phyloP scores from a whole-genome alignment of 53 echinoderm and acorn worm genomes.

The Astropecten irregularis region DNA sequence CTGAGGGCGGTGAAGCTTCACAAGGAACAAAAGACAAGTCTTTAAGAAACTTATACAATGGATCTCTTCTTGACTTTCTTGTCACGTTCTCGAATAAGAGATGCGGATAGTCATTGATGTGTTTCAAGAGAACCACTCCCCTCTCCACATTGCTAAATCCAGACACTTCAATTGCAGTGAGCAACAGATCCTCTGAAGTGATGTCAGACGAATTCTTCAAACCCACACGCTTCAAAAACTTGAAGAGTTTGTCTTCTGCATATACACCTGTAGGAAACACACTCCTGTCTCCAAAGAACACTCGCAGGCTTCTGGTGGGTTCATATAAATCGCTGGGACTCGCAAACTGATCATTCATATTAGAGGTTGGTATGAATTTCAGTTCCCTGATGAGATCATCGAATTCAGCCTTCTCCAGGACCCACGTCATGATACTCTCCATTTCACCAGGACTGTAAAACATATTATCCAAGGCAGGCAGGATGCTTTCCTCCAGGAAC shows the following conservation, averaged over 20 bases:
- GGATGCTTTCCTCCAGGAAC: not conserved
- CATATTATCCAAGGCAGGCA: not conserved
- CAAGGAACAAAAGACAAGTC: slow-evolving; percentile 50
- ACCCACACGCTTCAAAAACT: slow-evolving; percentile 31
- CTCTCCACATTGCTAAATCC: not conserved
- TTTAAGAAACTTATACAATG: not conserved
- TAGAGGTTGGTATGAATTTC: slow-evolving; percentile 52
- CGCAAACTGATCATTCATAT: not conserved
- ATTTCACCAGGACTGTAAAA: not conserved
- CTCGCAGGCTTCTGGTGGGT: slow-evolving; percentile 46
- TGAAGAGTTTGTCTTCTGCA: not conserved
- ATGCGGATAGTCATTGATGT: slow-evolving; percentile 9
- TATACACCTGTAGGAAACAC: slow-evolving; percentile 63
- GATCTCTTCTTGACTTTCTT: not conserved
- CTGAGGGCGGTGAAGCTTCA: not conserved
- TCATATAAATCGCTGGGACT: slow-evolving; percentile 58
- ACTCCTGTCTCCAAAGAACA: slow-evolving; percentile 26
- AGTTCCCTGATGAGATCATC: slow-evolving; percentile 7
- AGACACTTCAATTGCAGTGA: slow-evolving; percentile 26
- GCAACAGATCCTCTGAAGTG: slow-evolving; percentile 6
- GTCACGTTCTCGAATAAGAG: slow-evolving; percentile 4
- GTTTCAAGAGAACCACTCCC: slow-evolving; percentile 23
- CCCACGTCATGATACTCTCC: slow-evolving; percentile 40
- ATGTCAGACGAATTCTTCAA: slow-evolving; percentile 20
- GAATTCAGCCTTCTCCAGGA: not conserved